Evolutionary conservation across 2,113 vertebrate genomes (phyloP).

Genomic region (Dasypus novemcinctus): DNA sequence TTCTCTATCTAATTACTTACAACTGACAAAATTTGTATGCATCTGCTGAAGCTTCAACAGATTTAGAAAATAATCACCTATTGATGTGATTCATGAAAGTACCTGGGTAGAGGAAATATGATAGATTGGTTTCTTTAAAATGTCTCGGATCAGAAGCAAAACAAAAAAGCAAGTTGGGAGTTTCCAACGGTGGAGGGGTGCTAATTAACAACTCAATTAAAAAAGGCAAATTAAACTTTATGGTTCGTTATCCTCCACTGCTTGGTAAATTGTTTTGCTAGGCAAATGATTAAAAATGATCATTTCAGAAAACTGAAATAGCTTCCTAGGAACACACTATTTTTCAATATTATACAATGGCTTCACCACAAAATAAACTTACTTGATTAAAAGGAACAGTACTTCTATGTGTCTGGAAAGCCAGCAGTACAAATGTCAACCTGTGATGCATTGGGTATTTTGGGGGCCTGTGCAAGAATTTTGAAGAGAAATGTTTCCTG

Average conservation of each 20-base stretch:
- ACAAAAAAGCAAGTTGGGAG: slow-evolving; percentile 80
- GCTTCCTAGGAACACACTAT: slow-evolving; percentile 72
- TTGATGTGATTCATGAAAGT: slow-evolving; percentile 84
- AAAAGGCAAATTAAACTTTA: slow-evolving; percentile 89
- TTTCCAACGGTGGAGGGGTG: slow-evolving; percentile 81
- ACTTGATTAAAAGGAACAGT: slow-evolving; percentile 66
- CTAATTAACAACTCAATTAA: slow-evolving; percentile 91
- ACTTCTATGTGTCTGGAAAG: slow-evolving; percentile 1
- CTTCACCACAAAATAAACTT: slow-evolving; percentile 52
- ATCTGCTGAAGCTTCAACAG: slow-evolving; percentile 76
- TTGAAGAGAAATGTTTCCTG: slow-evolving; percentile 59
- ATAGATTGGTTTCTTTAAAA: slow-evolving; percentile 82
- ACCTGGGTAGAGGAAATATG: slow-evolving; percentile 80
- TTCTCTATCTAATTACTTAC: slow-evolving; percentile 81
- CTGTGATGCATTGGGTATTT: slow-evolving; percentile 43
- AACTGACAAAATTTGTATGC: slow-evolving; percentile 84
- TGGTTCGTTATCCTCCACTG: slow-evolving; percentile 85
- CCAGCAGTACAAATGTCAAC: slow-evolving; percentile 16
- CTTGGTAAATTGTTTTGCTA: slow-evolving; percentile 87
- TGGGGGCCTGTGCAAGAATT: slow-evolving; percentile 44
- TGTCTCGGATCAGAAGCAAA: slow-evolving; percentile 80
- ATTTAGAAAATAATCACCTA: slow-evolving; percentile 84
- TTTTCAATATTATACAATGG: slow-evolving; percentile 67
- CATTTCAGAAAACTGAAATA: slow-evolving; percentile 77
- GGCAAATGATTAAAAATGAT: slow-evolving; percentile 83